These are phyloP conservation scores for Rhipidura dahli DNA, from an alignment of 2,113 vertebrate species.

Conservation along the genomic window DNA sequence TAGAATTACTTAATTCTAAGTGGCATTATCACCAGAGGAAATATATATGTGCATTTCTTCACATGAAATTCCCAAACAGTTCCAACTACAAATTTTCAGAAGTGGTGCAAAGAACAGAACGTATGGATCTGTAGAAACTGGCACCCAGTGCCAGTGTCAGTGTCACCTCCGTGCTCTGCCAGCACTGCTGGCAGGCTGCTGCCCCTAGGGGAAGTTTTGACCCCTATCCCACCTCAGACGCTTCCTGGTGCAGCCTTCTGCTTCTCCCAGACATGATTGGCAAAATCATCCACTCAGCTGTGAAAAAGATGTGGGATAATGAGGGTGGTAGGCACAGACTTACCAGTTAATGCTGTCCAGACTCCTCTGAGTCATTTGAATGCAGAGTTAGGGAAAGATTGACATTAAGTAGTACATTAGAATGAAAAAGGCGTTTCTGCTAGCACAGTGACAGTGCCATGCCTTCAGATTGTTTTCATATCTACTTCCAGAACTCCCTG, in stretches of 20 bases:
- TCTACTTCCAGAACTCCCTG: not conserved
- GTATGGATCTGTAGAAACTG: not conserved
- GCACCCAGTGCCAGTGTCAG: not conserved
- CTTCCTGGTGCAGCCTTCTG: not conserved
- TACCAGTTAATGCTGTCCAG: not conserved
- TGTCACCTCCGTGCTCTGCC: not conserved
- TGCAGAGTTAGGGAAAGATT: not conserved
- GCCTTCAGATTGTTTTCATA: not conserved
- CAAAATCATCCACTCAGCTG: not conserved
- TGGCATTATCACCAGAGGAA: not conserved
- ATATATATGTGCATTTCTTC: not conserved
- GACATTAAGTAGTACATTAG: not conserved
- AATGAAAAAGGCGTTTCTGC: not conserved
- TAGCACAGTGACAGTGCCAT: accelerated
- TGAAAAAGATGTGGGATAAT: not conserved
- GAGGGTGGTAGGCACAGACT: not conserved
- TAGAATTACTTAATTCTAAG: not conserved
- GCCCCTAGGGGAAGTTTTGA: not conserved
- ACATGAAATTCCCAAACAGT: not conserved
- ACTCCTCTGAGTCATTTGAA: not conserved
- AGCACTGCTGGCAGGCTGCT: not conserved
- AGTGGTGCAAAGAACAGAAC: not conserved
- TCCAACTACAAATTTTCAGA: not conserved
- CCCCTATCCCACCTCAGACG: accelerated
- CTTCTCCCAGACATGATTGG: not conserved